Conservation (phyloP, 2,797 vertebrate species). For the Gobio occitaniae region DNA sequence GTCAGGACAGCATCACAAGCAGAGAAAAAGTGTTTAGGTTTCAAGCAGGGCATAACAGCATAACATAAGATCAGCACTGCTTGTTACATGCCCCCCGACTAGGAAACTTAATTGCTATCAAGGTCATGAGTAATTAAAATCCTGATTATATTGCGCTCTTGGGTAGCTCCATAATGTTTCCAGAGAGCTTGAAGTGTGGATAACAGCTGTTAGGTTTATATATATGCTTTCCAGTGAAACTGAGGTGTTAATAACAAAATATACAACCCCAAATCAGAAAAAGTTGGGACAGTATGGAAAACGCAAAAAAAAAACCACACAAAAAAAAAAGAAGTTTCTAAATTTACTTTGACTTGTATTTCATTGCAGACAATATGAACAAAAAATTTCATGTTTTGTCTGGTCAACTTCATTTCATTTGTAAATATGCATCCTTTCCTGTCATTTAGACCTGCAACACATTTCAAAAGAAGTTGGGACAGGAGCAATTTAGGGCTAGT, state of each 20-base stretch:
- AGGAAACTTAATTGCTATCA: slow-evolving; percentile 43
- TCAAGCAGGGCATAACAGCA: background rate
- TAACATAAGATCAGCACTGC: slow-evolving; percentile 3
- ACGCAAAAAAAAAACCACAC: no score
- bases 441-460: no score
- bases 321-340: no score
- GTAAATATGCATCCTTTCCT: no score
- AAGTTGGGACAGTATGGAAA: no score
- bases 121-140: slow-evolving; percentile 26
- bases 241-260: background rate
- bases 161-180: slow-evolving; percentile 20
- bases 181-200: background rate
- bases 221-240: background rate
- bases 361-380: no score
- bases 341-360: no score
- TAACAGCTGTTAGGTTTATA: background rate
- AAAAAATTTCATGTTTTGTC: no score
- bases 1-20: background rate
- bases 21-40: background rate
- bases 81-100: slow-evolving; percentile 17
- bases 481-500: no score
- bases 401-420: no score
- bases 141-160: slow-evolving; percentile 32
- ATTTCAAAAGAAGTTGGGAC: no score
- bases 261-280: no score